Base-by-base conservation (phyloP, 2,113 vertebrate species). In the Gopherus evgoodei region DNA sequence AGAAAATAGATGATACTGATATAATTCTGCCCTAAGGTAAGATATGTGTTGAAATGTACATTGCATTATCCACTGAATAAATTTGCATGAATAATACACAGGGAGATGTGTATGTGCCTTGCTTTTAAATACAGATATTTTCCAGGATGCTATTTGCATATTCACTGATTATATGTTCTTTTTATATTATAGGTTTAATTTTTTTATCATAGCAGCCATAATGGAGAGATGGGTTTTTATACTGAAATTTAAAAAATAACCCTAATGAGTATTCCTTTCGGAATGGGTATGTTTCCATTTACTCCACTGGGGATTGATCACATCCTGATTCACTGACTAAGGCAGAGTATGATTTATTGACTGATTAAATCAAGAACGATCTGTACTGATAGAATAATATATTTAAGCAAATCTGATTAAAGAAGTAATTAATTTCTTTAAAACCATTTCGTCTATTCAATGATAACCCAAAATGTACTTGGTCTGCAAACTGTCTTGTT, bases 11-110 rank as follows among this genome's bases (percentile, higher is more conserved):
- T 29, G 27, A 90, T 50, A 94, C 87, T 22, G 81, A 49, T 78
- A 84, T 93, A 97, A 97, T 94, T 95, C 92, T 89, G 94, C 95
- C 95, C 93, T 79, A 94, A 95, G 94, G 94, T 95, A 94, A 94
- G 86, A 72, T 92, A 83, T 4, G 31, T 93, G 69, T 85, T 95
- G 83, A 57, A 97, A 96, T 79, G 84, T 84, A 94, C 84, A 86
- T 75, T 90, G 92, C 87, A 91, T 96, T 96, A 96, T 97, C 95
- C 86, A 95, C 79, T 81, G 95, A 95, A 94, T 90, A 95, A 93
- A 95, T 96, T 92, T 97, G 80, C 95, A 97, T 97, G 25, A 93
- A 90, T 95, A 95, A 95, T 93, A 87, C 42, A 91, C 7, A 59
- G 57, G 95, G 47, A 95, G 95, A 95, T 87, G 57, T 47, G 76